Base-by-base conservation (phyloP, 1,140 invertebrate genomes). In the Drosophila trapezifrons region DNA sequence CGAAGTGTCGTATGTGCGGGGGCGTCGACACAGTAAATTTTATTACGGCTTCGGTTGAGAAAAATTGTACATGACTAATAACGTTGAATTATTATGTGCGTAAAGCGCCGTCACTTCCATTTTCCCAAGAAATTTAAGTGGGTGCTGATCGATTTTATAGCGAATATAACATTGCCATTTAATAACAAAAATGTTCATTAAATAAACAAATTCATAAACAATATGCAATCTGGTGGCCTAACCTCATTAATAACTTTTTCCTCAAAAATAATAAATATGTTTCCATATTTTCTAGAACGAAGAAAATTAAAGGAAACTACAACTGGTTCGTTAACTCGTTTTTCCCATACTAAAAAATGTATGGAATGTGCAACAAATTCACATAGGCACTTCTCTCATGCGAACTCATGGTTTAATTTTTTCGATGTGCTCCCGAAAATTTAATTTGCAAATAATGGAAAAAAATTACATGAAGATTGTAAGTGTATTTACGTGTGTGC, bases 21-120 rank as follows among this genome's bases (percentile, higher is more conserved):
- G 45, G 40, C 42, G 59, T 49, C 58, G 22, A 57, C 62, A 47
- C 65, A 77, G 83, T 77, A 74, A 86, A 82, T 87, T 86, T 71
- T 76, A 83, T 86, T 87, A 83, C 51, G 52, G 59, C 79, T 66
- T 60, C 66, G 63, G 40, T 83, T 83, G 79, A 80, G 71, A 70
- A 65, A 79, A 79, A 86, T 86, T 83, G 81, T 58, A 86, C 83
- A 86, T 80, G 83, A 87, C 83, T 86, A 86, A 86, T 86, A 86
- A 70, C 83, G 71, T 46, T 59, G 65, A 54, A 76, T 70, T 72
- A 67, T 76, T 72, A 67, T 76, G 70, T 58, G 52, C 51, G 63
- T 76, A 54, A 76, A 62, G 70, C 65, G 54, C 62, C 75, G 64
- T 66, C 71, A 65, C 52, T 76, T 80, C 55, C 42, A 35, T 27